Evolutionary conservation across 2,797 vertebrate species (phyloP), one percentile per base, ranked within the genome.

Genomic region (Psittacula derbiana): DNA sequence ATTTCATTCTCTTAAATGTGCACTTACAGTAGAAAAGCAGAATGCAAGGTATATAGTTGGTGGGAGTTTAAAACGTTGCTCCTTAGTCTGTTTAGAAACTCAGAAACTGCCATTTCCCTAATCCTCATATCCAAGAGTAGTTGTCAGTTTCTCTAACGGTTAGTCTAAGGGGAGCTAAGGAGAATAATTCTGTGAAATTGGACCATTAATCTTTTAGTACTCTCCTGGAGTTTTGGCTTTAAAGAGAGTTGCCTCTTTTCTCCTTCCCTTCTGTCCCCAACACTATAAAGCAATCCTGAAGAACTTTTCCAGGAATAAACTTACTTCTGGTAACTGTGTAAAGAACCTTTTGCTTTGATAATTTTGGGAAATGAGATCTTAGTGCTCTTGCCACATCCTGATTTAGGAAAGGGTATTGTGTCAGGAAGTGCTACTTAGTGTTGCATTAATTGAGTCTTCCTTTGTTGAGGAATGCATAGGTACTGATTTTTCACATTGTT

Each of bases 71-170:
- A 83, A 81, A 31, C 5, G 10, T 31, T 47, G 19, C 4, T 43
- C 43, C 50, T 64, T 81, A 8, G 13, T 58, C 21, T 49, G 11
- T 57, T 79, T 10, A 74, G 41, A 88, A 93, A 10, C 12, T 57
- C 0, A 0, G 36, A 75, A 18, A n/a, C 12, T 4, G 10, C 3
- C 20, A 6, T 46, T 78, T 62, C 40, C 11, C 47, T 81, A 58
- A 58, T 76, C 4, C 15, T 82, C 11, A 38, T 44, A 11, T 6
- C 3, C 2, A 36, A 50, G 41, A 12, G 4, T 33, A 44, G 4
- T 47, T 93, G 10, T 49, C 66, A 79, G 6, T 49, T 80, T 86
- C 44, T 95, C n/a, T 93, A 14, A 43, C 38, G 6, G 6, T 67
- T 90, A 49, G 36, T 74, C 15, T 50, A 58, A 58, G 40, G 9